Conservation (phyloP, 1,140 invertebrate species). For the Meloidogyne floridensis region DNA sequence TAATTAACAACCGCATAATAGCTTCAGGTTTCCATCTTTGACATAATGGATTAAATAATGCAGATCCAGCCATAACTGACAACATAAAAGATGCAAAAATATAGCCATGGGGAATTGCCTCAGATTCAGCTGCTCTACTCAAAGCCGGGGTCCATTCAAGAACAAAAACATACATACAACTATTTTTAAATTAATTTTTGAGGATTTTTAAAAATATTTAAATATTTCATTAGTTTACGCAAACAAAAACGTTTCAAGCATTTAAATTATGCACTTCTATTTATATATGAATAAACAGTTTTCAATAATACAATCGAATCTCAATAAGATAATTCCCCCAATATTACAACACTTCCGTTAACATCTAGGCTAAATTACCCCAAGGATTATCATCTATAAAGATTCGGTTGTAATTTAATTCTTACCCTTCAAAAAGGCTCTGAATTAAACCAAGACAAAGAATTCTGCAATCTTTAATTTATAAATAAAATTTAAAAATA, state of each 20-base stretch:
- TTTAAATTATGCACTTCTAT: too few relatives aligned
- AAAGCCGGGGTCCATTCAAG: conserved; percentile 77
- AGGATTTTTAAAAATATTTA: too few relatives aligned
- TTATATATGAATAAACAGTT: too few relatives aligned
- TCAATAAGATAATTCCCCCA: too few relatives aligned
- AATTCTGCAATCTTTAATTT: conserved; percentile 66
- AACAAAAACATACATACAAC: conserved; percentile 76
- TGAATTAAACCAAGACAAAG: conserved; percentile 74
- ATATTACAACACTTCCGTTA: too few relatives aligned
- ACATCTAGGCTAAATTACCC: too few relatives aligned
- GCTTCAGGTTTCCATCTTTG: conserved; percentile 66
- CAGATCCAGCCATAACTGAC: conserved; percentile 75
- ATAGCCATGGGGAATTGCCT: conserved; percentile 68
- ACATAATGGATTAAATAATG: conserved; percentile 71
- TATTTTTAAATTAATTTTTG: not conserved
- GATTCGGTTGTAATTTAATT: conserved; percentile 2
- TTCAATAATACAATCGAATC: too few relatives aligned
- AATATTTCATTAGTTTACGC: too few relatives aligned
- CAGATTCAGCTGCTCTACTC: conserved; percentile 59
- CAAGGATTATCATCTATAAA: too few relatives aligned
- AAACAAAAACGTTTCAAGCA: too few relatives aligned
- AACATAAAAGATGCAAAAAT: conserved; percentile 73
- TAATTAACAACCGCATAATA: conserved; percentile 67
- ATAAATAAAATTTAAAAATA: conserved; percentile 19
- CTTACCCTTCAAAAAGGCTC: conserved; percentile 75